Base-by-base conservation (phyloP, 2,888 invertebrate genomes). In the Romanomermis culicivorax region DNA sequence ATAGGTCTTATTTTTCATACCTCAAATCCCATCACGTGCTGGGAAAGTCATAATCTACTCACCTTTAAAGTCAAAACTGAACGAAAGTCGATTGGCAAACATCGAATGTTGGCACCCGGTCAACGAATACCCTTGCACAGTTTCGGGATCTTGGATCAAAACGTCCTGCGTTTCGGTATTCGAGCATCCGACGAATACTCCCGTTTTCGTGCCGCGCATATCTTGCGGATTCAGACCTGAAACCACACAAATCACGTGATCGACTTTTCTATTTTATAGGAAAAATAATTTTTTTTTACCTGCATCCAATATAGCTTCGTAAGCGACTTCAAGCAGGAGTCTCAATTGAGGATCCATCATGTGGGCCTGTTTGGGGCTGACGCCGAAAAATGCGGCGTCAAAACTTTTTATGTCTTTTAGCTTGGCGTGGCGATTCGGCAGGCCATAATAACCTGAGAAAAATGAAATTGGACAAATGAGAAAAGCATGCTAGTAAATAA, bases 161-260 rank as follows among this genome's bases (percentile, higher is more conserved):
- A 79, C 80, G 67, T 88, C 86, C 64, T 85, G 84, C 20, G 86
- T 80, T 72, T 95, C 95, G 24, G 82, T 81, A 59, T 79, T 79
- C 56, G 85, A 85, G n/a, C 83, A 85, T 57, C 93, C 95, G 60
- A 95, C 80, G 72, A 82, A 97, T 1, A 95, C 93, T 59, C 93
- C 95, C 52, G 89, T 91, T 65, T 79, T 82, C 11, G 82, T 78
- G 54, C 95, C 95, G 62, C 83, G 78, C 53, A 89, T 70, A 61
- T 82, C 81, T 55, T 75, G 73, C 11, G 93, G 93, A 71, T 84
- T 86, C 58, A 83, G 61, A 43, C 74, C 74, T 73, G 61, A 54
- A 65, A 60, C 36, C 7, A 36, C 7, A 36, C 7, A 36, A 36
- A 36, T 7, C 11, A 11, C 17, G 36, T 11, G 36, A 36, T 7